Percentiles rank a stretch among this genome's conserved stretches.
These are phyloP conservation scores for Myopa tessellatipennis DNA, from an alignment of 2,888 invertebrate species.

Conservation along the genomic window DNA sequence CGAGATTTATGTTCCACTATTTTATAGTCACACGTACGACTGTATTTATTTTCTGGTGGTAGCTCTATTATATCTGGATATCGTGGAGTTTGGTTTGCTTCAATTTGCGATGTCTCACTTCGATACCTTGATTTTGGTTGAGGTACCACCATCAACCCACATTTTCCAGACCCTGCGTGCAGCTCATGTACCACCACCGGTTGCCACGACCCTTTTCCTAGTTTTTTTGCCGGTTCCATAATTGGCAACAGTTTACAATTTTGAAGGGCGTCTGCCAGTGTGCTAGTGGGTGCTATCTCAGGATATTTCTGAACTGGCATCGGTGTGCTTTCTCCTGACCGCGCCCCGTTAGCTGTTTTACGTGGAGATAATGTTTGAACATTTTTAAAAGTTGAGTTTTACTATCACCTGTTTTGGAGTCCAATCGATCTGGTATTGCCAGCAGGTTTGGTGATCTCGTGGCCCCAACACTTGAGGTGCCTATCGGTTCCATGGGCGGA, in stretches of 20 bases:
- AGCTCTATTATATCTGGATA: background rate
- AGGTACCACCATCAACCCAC: background rate
- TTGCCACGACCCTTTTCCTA: background rate
- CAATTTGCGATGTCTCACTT: background rate
- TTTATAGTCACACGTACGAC: no score
- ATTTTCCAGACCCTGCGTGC: background rate
- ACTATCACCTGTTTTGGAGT: conserved; percentile 36
- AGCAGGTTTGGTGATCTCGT: conserved; percentile 13
- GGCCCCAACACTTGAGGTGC: conserved; percentile 41
- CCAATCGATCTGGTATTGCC: conserved; percentile 8
- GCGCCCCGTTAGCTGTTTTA: conserved; percentile 3
- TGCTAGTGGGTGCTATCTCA: background rate
- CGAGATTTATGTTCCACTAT: no score
- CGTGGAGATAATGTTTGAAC: background rate
- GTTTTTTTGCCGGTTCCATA: background rate
- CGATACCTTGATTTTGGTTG: background rate
- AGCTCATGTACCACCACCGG: background rate
- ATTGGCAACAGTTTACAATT: background rate
- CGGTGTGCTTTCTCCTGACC: background rate
- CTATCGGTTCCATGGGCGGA: conserved; percentile 44
- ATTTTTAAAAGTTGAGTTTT: conserved; percentile 19
- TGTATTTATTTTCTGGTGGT: background rate
- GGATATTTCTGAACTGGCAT: background rate
- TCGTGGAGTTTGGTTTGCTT: background rate
- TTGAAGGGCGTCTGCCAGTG: background rate